Percentiles rank a stretch among this genome's conserved stretches.
phyloP scores from a whole-genome alignment of 2,797 vertebrate species.

The Coluber constrictor region DNA sequence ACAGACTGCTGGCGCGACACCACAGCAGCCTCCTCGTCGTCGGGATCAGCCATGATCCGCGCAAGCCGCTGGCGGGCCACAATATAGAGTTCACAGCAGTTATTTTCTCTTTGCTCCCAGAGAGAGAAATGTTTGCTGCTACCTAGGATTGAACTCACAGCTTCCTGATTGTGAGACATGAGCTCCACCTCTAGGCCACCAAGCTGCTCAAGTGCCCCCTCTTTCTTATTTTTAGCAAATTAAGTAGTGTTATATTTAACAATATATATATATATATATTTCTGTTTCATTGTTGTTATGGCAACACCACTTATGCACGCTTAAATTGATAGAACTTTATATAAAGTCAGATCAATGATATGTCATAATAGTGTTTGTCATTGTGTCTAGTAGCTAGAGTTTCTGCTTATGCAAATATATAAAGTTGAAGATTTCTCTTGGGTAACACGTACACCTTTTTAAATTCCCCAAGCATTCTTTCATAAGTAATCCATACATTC shows the following conservation, averaged over 20 bases:
- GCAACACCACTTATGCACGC: constrained; percentile 23
- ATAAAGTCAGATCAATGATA: neutral
- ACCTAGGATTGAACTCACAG: neutral
- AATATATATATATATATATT: neutral
- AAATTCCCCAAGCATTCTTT: neutral
- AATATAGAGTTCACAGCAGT: neutral
- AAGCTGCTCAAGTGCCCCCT: neutral
- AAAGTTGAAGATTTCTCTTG: neutral
- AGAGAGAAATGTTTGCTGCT: neutral
- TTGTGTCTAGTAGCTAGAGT: neutral
- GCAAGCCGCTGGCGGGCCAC: too few species aligned
- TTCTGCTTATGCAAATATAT: neutral
- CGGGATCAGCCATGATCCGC: too few species aligned
- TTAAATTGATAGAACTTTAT: constrained; percentile 22
- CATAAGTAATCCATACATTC: neutral
- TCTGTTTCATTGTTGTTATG: constrained; percentile 33
- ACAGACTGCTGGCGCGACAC: too few species aligned
- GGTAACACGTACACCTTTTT: neutral
- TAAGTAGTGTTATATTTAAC: constrained; percentile 27
- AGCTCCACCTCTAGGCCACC: neutral
- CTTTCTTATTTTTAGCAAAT: constrained; percentile 32
- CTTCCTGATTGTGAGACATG: neutral
- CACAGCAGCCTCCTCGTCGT: too few species aligned
- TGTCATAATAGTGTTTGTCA: constrained; percentile 1
- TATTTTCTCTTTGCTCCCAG: neutral